Percentiles rank a stretch among this genome's conserved stretches.
These are phyloP conservation scores for Drosophila antonietae DNA, from an alignment of 2,888 invertebrate species.

Conservation along the genomic window DNA sequence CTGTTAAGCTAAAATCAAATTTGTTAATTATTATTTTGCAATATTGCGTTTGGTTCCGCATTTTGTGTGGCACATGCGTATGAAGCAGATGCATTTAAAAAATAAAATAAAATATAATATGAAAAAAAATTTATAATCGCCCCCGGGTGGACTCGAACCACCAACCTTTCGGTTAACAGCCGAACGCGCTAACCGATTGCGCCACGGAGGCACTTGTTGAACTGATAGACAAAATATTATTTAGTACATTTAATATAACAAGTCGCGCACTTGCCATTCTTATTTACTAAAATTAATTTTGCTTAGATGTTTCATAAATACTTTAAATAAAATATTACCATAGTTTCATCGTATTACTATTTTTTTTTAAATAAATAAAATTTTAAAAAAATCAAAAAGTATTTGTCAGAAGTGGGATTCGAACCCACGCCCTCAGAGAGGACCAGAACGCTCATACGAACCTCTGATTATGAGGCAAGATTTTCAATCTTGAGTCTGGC, in stretches of 20 bases:
- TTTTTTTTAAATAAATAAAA: too few species aligned
- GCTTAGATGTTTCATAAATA: background rate
- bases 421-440: conserved; percentile 83
- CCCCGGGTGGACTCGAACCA: conserved; percentile 99
- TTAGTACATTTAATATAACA: conserved; percentile 1
- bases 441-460: conserved; percentile 80
- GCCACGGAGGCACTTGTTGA: conserved; percentile 88
- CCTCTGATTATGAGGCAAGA: conserved; percentile 68
- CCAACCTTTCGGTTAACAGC: conserved; percentile 99
- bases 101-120: conserved; percentile 52
- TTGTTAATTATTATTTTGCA: background rate
- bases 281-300: background rate
- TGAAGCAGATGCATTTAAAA: background rate
- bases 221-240: background rate
- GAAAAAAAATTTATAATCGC: conserved; percentile 85
- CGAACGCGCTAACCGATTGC: conserved; percentile 99
- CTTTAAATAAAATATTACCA: background rate
- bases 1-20: conserved; percentile 28
- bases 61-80: background rate
- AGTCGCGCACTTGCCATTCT: accelerated
- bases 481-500: conserved; percentile 82
- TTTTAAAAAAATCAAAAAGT: conserved; percentile 30
- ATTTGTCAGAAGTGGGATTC: conserved; percentile 82
- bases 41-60: too few species aligned
- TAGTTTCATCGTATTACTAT: background rate